phyloP scores from a whole-genome alignment of 1,140 invertebrate species.

The Bombus haemorrhoidalis region DNA sequence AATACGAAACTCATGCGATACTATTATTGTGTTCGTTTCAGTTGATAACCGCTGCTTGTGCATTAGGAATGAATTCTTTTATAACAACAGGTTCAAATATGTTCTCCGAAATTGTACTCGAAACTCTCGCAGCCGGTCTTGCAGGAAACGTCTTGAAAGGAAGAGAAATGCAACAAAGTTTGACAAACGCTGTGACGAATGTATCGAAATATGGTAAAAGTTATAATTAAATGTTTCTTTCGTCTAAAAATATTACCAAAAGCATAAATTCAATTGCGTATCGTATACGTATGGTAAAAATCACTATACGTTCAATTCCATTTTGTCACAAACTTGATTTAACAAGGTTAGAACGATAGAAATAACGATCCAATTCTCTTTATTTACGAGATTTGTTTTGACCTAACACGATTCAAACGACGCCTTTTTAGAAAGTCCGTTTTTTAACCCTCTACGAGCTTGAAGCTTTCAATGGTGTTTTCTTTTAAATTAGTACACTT shows the following conservation, averaged over 20 bases:
- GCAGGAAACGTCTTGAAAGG: conserved; percentile 75
- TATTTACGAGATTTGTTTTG: too few relatives aligned
- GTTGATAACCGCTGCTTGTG: conserved; percentile 85
- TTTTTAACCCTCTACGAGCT: too few relatives aligned
- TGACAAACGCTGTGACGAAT: conserved; percentile 75
- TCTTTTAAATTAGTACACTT: too few relatives aligned
- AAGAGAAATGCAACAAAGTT: conserved; percentile 78
- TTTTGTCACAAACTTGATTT: too few relatives aligned
- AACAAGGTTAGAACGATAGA: too few relatives aligned
- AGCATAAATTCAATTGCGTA: too few relatives aligned
- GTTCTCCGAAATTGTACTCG: conserved; percentile 79
- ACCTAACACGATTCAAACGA: too few relatives aligned
- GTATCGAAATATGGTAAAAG: conserved; percentile 83
- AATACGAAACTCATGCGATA: background rate
- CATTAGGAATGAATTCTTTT: conserved; percentile 86
- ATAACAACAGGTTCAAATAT: conserved; percentile 87
- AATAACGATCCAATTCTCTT: too few relatives aligned
- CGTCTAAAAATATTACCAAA: background rate
- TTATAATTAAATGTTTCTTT: background rate
- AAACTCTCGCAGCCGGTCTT: conserved; percentile 78
- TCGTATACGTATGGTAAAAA: too few relatives aligned
- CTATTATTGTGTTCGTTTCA: conserved; percentile 71
- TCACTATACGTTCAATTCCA: too few relatives aligned
- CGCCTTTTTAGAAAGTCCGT: too few relatives aligned
- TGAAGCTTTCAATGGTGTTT: too few relatives aligned